Evolutionary conservation across 2,797 vertebrate genomes (phyloP).

Genomic region (Lutjanus campechanus): DNA sequence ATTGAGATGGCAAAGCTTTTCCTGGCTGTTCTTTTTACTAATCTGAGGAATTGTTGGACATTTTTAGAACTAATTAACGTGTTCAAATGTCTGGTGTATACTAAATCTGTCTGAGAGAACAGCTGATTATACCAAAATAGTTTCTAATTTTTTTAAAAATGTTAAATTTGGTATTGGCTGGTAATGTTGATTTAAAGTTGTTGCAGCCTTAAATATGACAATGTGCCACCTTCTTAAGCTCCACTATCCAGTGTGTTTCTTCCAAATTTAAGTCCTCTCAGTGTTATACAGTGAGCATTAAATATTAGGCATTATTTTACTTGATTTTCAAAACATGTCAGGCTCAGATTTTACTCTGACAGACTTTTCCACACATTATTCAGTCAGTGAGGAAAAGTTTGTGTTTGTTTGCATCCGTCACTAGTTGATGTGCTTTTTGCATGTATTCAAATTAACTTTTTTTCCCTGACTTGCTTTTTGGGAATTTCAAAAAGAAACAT

Average conservation of each 20-base stretch:
- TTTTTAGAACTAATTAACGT: not conserved
- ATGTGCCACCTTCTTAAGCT: not conserved
- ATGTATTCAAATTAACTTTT: conserved; percentile 6
- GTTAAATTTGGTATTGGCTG: not conserved
- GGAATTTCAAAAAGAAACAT: conserved; percentile 18
- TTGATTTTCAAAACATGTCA: conserved; percentile 33
- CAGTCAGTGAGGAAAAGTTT: conserved; percentile 3
- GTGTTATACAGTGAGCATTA: not conserved
- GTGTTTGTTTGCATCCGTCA: conserved; percentile 19
- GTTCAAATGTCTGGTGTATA: not conserved
- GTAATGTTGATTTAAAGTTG: not conserved
- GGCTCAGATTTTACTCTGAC: conserved; percentile 11
- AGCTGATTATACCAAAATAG: not conserved
- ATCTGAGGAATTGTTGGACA: not conserved
- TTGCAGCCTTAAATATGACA: not conserved
- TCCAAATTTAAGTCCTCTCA: not conserved
- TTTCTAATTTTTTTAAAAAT: not conserved
- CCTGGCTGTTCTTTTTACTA: not conserved
- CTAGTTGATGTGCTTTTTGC: conserved; percentile 1
- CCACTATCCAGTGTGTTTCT: not conserved
- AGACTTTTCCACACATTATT: not conserved
- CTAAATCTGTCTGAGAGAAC: not conserved
- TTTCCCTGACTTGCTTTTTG: conserved; percentile 19
- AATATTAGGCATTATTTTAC: not conserved
- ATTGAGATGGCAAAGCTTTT: not conserved